Conservation (phyloP, 2,888 invertebrate genomes). For the Aelia acuminata region DNA sequence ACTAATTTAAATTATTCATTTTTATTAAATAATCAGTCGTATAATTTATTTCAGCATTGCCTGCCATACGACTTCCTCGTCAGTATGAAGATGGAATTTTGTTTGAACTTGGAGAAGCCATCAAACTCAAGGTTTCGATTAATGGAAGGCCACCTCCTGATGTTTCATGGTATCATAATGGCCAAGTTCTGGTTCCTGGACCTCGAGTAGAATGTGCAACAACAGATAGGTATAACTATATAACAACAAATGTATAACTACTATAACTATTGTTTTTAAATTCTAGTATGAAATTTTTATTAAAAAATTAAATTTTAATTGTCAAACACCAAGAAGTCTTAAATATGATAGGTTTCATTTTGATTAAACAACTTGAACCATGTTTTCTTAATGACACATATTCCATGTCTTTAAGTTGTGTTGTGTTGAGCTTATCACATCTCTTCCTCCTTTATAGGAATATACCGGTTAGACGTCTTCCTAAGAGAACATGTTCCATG, state of each 20-base stretch:
- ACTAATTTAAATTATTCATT: neutral
- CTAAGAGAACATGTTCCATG: no score
- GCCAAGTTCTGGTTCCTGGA: conserved; percentile 75
- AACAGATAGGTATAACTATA: conserved; percentile 60
- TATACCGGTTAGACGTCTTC: no score
- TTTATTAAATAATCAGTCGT: neutral
- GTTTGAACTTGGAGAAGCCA: conserved; percentile 87
- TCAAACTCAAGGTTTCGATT: conserved; percentile 86
- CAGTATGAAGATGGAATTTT: conserved; percentile 90
- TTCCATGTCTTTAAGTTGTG: no score
- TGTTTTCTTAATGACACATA: no score
- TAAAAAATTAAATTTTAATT: no score
- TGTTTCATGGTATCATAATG: conserved; percentile 88
- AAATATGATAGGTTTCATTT: no score
- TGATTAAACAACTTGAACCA: no score
- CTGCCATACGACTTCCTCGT: conserved; percentile 84
- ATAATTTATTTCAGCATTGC: conserved; percentile 76
- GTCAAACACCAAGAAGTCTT: no score
- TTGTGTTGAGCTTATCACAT: no score
- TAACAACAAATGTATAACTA: no score
- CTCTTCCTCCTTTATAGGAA: no score
- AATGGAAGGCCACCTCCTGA: conserved; percentile 88
- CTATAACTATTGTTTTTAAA: neutral
- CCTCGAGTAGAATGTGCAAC: conserved; percentile 67
- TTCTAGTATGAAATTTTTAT: neutral